Base-by-base conservation (phyloP, 2,113 vertebrate genomes). In the Lagopus leucura region DNA sequence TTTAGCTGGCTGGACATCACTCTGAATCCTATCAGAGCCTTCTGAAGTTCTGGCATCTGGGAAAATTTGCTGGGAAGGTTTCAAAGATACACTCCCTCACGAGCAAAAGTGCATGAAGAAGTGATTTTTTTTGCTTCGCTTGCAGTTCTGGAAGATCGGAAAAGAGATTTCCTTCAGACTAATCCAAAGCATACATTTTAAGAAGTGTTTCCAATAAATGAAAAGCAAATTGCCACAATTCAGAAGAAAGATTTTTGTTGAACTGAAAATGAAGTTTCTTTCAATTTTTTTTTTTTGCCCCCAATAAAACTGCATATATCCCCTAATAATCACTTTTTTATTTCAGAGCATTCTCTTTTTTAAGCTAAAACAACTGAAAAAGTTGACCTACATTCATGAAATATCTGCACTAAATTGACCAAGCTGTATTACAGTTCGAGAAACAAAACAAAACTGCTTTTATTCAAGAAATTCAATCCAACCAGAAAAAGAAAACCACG, bases 81-180 rank as follows among this genome's bases (percentile, higher is more conserved):
- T 88, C 79, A 89, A 42, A 91, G 85, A 27, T 18, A 87, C 66
- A 58, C 9, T 95, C 67, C 75, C 64, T 82, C 36, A 28, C 42
- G 55, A 86, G 75, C 72, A 88, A 79, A 74, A 38, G 42, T 88
- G 71, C 64, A 58, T 48, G 67, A 82, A 85, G 73, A 89, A 95
- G 54, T 65, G 78, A 50, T 18, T 12, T 42, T 50, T 50, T 50
- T 50, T 50, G 66, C 11, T 48, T 87, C 89, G 34, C 70, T 82
- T 76, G 36, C 38, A 64, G 79, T 42, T 82, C 45, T 88, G 92
- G 32, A 88, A 93, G 85, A 92, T 95, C 79, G 66, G 82, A 76
- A 80, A 79, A 73, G 54, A 55, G 67, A 88, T 30, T 88, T 76
- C 91, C 76, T 90, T 76, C 72, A 80, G 67, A 21, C 67, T 64